Evolutionary conservation across 1,140 invertebrate genomes (phyloP).

Genomic region (Dysdera silvatica): DNA sequence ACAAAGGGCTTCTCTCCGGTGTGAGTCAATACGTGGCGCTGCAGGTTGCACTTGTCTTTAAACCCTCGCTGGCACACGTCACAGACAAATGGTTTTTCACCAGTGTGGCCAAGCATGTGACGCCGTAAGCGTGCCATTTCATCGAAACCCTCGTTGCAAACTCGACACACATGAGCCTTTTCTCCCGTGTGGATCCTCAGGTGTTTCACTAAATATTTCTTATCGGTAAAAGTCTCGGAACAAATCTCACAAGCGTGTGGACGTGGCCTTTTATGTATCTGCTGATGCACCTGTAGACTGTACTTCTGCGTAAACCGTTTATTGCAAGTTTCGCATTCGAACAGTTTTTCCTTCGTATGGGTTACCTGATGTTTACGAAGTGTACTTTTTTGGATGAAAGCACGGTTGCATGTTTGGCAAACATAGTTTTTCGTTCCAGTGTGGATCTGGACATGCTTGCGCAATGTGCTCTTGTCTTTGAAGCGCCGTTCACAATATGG

Average conservation of each 20-base stretch:
- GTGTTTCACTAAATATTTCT: slow-evolving; percentile 28
- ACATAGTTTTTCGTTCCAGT: slow-evolving; percentile 41
- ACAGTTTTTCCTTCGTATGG: slow-evolving; percentile 43
- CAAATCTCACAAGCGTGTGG: slow-evolving; percentile 31
- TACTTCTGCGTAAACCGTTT: slow-evolving; percentile 33
- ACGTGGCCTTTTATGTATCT: slow-evolving; percentile 43
- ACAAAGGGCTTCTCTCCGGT: slow-evolving; percentile 48
- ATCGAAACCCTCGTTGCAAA: slow-evolving; percentile 34
- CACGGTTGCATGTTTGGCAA: slow-evolving; percentile 13
- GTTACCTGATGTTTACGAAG: slow-evolving; percentile 21
- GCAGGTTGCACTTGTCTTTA: slow-evolving; percentile 49
- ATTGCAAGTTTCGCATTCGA: slow-evolving; percentile 31
- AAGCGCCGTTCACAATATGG: slow-evolving; percentile 48
- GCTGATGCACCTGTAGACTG: slow-evolving; percentile 28
- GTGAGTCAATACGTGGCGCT: slow-evolving; percentile 56
- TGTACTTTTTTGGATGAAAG: slow-evolving; percentile 19
- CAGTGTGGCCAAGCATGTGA: slow-evolving; percentile 32
- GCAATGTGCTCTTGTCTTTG: slow-evolving; percentile 49
- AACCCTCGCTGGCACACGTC: slow-evolving; percentile 49
- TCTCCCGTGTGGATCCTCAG: slow-evolving; percentile 35
- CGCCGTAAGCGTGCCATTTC: slow-evolving; percentile 21
- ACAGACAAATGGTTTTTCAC: slow-evolving; percentile 36
- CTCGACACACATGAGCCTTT: slow-evolving; percentile 34
- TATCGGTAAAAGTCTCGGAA: slow-evolving; percentile 19
- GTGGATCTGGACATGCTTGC: slow-evolving; percentile 55